phyloP scores from a whole-genome alignment of 2,888 invertebrate species.

The Rosalia funebris region DNA sequence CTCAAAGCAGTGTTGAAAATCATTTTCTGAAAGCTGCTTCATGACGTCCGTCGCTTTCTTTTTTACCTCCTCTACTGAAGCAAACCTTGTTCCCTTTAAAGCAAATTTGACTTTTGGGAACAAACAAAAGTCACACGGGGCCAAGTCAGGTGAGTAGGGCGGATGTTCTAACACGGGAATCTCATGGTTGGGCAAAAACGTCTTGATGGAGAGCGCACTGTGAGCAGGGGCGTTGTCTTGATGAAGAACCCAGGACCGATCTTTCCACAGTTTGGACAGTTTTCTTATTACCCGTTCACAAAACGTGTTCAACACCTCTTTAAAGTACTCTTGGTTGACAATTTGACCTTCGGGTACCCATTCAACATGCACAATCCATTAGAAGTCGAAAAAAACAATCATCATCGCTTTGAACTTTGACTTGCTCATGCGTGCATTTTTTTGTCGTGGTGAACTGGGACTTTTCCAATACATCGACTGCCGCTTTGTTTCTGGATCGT shows the following conservation, averaged over 20 bases:
- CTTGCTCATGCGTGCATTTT: background rate
- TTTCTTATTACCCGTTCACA: no score
- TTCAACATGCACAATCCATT: background rate
- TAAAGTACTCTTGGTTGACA: background rate
- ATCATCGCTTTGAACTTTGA: background rate
- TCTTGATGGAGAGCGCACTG: background rate
- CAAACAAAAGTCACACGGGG: no score
- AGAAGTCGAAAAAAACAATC: background rate
- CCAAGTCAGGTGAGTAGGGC: background rate
- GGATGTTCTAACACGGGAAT: background rate
- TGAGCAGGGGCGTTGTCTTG: background rate
- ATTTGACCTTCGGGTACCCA: background rate
- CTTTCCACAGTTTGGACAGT: no score
- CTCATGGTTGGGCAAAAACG: background rate
- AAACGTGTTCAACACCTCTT: no score
- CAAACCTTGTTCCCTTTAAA: no score
- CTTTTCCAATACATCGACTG: background rate
- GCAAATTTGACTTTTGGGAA: no score
- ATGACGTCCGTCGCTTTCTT: no score
- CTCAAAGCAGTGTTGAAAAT: no score
- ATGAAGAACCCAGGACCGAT: no score
- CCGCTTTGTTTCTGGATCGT: slow-evolving; percentile 4
- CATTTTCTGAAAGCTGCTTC: no score
- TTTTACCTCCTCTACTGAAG: no score
- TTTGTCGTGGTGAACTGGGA: background rate